These are phyloP conservation scores for Toxostoma redivivum DNA, from an alignment of 2,113 vertebrate genomes.

Conservation along the genomic window DNA sequence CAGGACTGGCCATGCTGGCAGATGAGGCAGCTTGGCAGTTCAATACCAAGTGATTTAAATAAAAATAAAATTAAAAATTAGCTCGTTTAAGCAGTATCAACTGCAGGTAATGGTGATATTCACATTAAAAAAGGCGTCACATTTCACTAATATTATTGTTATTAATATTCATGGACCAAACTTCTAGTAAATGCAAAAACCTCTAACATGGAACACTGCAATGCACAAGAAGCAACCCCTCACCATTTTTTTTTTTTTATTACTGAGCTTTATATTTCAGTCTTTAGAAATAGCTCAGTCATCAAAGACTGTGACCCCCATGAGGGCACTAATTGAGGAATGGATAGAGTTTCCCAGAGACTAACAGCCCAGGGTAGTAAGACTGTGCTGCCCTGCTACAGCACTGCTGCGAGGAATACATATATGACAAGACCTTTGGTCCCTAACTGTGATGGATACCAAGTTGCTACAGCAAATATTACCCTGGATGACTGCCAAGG, in stretches of 20 bases:
- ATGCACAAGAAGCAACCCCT: neutral
- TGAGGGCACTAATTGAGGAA: constrained; percentile 6
- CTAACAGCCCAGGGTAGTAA: neutral
- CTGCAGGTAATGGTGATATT: neutral
- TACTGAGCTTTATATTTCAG: neutral
- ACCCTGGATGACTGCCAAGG: constrained; percentile 50
- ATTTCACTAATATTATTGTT: neutral
- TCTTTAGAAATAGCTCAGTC: constrained; percentile 1
- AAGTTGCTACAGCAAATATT: constrained; percentile 62
- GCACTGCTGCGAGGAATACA: neutral
- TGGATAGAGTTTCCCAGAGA: constrained; percentile 3
- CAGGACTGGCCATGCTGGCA: neutral
- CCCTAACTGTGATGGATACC: constrained; percentile 23
- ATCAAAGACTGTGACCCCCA: neutral
- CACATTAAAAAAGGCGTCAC: neutral
- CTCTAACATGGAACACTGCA: neutral
- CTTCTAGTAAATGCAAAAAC: neutral
- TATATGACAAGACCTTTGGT: constrained; percentile 49
- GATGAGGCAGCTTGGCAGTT: neutral
- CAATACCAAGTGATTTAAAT: neutral
- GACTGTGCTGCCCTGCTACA: neutral
- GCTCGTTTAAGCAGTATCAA: neutral
- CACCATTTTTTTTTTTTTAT: neutral
- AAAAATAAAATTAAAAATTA: neutral
- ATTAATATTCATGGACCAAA: neutral